Evolutionary conservation across 64 coral and sea anemone species (phyloP).

Genomic region (Montipora capricornis): DNA sequence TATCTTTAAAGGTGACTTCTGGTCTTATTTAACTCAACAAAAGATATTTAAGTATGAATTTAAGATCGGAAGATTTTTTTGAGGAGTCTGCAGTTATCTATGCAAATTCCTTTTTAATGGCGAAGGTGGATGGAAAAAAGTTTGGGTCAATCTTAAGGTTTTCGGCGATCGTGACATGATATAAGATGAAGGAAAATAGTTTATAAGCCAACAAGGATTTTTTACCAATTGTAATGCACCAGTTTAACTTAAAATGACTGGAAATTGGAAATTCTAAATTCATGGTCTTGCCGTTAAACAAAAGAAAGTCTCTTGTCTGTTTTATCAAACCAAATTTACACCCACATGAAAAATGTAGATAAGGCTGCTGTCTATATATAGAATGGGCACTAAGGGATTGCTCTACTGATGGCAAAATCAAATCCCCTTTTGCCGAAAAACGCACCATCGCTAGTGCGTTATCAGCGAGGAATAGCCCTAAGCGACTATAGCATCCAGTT

Average conservation of each 20-base stretch:
- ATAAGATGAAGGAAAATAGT: too few species aligned
- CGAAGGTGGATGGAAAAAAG: too few species aligned
- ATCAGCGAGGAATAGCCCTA: not conserved
- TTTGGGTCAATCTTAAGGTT: too few species aligned
- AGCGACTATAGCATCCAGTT: not conserved
- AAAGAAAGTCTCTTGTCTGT: too few species aligned
- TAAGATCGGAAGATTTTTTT: not conserved
- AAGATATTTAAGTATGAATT: not conserved
- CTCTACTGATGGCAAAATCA: too few species aligned
- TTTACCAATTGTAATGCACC: not conserved
- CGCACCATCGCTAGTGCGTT: not conserved
- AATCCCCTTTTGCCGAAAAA: not conserved
- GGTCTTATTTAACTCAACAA: not conserved
- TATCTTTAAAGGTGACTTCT: not conserved
- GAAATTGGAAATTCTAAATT: not conserved
- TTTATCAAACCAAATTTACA: too few species aligned
- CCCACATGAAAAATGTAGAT: not conserved
- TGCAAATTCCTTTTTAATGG: too few species aligned
- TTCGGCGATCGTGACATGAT: too few species aligned
- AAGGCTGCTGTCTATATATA: not conserved
- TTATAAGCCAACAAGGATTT: not conserved
- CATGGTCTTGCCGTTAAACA: too few species aligned
- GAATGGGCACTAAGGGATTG: too few species aligned
- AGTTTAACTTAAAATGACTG: not conserved
- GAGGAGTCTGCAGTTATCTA: too few species aligned